Percentiles rank a stretch among this genome's conserved stretches.
Conservation (phyloP, 2,888 invertebrate genomes). For the Caenorhabditis sp. region DNA sequence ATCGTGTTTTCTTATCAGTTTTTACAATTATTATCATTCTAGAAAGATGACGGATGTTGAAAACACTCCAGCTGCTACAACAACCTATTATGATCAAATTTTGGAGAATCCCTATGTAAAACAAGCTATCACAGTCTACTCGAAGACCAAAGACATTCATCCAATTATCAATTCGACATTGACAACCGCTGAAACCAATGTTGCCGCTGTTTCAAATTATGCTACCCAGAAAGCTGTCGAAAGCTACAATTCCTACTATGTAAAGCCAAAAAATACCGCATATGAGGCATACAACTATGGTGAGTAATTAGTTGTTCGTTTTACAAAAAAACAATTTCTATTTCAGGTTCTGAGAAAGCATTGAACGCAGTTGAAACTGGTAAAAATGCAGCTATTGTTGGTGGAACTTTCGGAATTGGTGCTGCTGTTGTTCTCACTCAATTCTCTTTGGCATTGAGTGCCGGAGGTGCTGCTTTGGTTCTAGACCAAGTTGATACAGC, state of each 20-base stretch:
- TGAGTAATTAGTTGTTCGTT: neutral
- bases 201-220: slow-evolving; percentile 17
- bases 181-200: slow-evolving; percentile 26
- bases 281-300: slow-evolving; percentile 32
- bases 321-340: neutral
- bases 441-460: slow-evolving; percentile 44
- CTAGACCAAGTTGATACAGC: slow-evolving; percentile 38
- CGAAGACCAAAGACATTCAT: slow-evolving; percentile 38
- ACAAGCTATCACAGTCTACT: slow-evolving; percentile 30
- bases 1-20: neutral
- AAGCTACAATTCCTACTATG: slow-evolving; percentile 43
- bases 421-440: slow-evolving; percentile 51
- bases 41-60: slow-evolving; percentile 32
- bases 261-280: slow-evolving; percentile 38
- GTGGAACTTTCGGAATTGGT: slow-evolving; percentile 49
- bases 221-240: slow-evolving; percentile 36
- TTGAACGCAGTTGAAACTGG: slow-evolving; percentile 29
- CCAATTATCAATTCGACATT: slow-evolving; percentile 35
- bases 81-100: slow-evolving; percentile 39
- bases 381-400: slow-evolving; percentile 41
- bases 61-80: neutral
- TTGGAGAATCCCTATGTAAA: slow-evolving; percentile 35
- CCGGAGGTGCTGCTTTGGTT: slow-evolving; percentile 43
- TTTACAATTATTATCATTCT: neutral
- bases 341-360: slow-evolving; percentile 34